A percentile compares a stretch with the other conserved stretches of the same genome.
Conservation (phyloP, 2,797 vertebrate genomes). For the Aldrovandia affinis region DNA sequence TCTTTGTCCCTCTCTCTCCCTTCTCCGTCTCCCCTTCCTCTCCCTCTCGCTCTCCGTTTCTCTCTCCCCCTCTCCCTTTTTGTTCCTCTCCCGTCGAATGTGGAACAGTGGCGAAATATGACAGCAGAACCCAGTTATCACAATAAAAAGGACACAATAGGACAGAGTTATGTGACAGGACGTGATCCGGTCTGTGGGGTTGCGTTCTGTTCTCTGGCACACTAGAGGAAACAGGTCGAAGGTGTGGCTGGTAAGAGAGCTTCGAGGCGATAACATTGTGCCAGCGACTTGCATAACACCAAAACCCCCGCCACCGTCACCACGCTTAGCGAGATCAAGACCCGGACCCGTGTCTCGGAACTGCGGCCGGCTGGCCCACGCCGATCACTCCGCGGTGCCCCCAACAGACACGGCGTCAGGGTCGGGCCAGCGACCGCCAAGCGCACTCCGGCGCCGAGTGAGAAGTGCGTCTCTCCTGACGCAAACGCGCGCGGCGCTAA, state of each 20-base stretch:
- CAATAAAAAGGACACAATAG: slow-evolving; percentile 7
- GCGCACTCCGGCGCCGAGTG: neutral
- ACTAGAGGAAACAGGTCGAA: neutral
- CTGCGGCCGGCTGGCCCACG: neutral
- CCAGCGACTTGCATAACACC: neutral
- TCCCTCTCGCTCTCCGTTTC: neutral
- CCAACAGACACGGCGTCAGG: neutral
- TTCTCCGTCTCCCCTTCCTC: too few relatives aligned
- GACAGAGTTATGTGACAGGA: neutral
- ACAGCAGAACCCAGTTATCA: neutral
- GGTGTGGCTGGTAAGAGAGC: slow-evolving; percentile 3
- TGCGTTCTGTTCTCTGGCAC: neutral
- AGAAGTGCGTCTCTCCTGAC: neutral
- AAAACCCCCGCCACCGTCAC: neutral
- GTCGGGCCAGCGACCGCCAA: neutral
- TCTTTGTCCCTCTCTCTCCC: neutral
- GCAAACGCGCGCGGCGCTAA: neutral
- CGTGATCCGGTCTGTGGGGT: neutral
- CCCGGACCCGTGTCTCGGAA: neutral
- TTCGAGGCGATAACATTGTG: neutral
- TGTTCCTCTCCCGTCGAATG: neutral
- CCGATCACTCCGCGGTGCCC: neutral
- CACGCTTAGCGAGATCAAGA: neutral
- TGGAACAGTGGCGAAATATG: neutral
- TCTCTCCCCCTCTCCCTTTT: neutral